Evolutionary conservation across 1,140 invertebrate genomes (phyloP).

Genomic region (Luehdorfia chinensis): DNA sequence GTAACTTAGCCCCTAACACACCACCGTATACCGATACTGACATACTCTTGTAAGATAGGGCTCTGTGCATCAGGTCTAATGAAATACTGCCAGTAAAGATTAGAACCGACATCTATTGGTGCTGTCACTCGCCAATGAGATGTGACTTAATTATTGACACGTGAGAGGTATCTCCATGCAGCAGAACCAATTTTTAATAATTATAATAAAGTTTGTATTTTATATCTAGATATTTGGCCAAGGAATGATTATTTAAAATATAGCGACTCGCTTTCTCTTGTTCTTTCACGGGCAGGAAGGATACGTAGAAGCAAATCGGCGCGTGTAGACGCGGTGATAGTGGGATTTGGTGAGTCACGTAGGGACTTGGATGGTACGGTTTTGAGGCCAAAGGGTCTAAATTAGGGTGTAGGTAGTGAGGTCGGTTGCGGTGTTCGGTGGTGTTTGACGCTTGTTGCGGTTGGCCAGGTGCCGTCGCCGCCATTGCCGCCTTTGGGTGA

Average conservation of each 20-base stretch:
- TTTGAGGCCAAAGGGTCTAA: background rate
- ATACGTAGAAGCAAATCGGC: background rate
- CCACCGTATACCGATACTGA: background rate
- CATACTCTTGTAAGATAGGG: background rate
- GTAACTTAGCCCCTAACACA: constrained; percentile 75
- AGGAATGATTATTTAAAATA: background rate
- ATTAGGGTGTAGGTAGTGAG: background rate
- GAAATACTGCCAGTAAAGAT: no score
- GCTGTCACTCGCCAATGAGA: no score
- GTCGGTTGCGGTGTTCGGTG: no score
- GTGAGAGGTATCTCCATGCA: no score
- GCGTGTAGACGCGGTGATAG: background rate
- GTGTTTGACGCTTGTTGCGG: no score
- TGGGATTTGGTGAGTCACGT: background rate
- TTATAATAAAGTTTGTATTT: background rate
- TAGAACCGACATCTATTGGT: background rate
- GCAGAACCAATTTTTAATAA: no score
- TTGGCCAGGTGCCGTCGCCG: no score
- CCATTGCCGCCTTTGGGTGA: background rate
- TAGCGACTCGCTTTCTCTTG: constrained; percentile 8
- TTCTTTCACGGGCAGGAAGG: constrained; percentile 12
- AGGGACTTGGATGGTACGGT: background rate
- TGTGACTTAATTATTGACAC: no score
- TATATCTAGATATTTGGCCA: background rate
- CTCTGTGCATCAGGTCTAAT: no score